Evolutionary conservation across 2,797 vertebrate genomes (phyloP).

Genomic region (Rachycentron canadum): DNA sequence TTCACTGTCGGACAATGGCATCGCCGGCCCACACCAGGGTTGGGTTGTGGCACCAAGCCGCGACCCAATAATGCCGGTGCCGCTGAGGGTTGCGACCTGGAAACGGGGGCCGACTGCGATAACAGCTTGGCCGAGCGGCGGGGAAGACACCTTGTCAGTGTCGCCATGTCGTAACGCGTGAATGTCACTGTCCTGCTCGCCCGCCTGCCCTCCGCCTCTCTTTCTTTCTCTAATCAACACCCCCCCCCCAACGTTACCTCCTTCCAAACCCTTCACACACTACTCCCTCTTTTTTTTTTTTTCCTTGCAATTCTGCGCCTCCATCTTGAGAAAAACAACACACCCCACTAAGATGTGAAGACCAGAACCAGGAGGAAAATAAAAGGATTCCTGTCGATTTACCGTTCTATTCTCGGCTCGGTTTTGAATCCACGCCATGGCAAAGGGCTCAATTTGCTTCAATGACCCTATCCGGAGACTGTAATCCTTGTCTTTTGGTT

Average conservation of each 20-base stretch:
- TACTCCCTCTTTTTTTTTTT: slow-evolving; percentile 44
- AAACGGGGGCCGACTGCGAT: slow-evolving; percentile 83
- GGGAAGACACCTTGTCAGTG: slow-evolving; percentile 81
- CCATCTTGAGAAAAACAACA: slow-evolving; percentile 75
- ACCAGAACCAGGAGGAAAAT: slow-evolving; percentile 57
- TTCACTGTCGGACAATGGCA: slow-evolving; percentile 82
- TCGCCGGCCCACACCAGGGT: slow-evolving; percentile 67
- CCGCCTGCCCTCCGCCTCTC: slow-evolving; percentile 57
- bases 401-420: slow-evolving; percentile 47
- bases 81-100: slow-evolving; percentile 89
- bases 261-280: slow-evolving; percentile 24
- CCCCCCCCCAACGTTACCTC: slow-evolving; percentile 1
- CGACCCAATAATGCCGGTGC: slow-evolving; percentile 88
- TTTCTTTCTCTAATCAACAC: slow-evolving; percentile 53
- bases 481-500: slow-evolving; percentile 53
- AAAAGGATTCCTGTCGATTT: slow-evolving; percentile 59
- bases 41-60: slow-evolving; percentile 84
- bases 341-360: slow-evolving; percentile 45
- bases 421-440: slow-evolving; percentile 52
- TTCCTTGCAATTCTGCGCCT: slow-evolving; percentile 48
- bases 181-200: slow-evolving; percentile 83
- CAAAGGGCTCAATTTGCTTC: slow-evolving; percentile 42
- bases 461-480: slow-evolving; percentile 53
- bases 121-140: slow-evolving; percentile 87
- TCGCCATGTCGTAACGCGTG: slow-evolving; percentile 82